Evolutionary conservation across 2,113 vertebrate genomes (phyloP).

Genomic region (Hoplias malabaricus): DNA sequence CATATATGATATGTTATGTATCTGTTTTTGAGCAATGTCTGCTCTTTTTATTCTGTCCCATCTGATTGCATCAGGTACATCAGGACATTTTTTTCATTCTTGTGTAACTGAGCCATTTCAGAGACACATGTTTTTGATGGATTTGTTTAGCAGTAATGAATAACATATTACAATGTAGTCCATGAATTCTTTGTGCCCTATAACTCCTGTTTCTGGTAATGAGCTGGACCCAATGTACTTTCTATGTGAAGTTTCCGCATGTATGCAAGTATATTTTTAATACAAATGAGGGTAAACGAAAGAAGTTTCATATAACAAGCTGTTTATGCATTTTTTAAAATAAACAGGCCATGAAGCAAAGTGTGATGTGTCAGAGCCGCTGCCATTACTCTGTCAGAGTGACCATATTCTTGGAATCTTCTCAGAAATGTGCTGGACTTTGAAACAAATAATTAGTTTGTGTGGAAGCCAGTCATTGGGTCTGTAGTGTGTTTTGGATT

Average conservation of each 20-base stretch:
- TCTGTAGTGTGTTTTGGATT: not conserved
- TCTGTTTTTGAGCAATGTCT: not conserved
- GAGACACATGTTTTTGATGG: too few relatives aligned
- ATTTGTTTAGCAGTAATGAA: too few relatives aligned
- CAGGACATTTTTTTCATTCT: too few relatives aligned
- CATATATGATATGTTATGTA: not conserved
- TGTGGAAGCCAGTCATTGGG: not conserved
- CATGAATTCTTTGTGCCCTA: not conserved
- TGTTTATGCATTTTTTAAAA: constrained; percentile 21
- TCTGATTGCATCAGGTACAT: too few relatives aligned
- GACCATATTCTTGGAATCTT: constrained; percentile 14
- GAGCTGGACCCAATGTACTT: not conserved
- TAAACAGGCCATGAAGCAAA: constrained; percentile 22
- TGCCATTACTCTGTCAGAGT: constrained; percentile 6
- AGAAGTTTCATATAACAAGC: constrained; percentile 8
- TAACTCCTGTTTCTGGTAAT: not conserved
- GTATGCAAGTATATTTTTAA: constrained; percentile 11
- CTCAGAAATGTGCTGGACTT: not conserved
- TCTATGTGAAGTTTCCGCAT: constrained; percentile 14
- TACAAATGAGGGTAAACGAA: constrained; percentile 16
- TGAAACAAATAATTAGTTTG: not conserved
- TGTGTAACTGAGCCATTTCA: too few relatives aligned
- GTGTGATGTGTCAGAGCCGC: not conserved
- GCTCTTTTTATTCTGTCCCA: too few relatives aligned
- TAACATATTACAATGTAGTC: not conserved